phyloP scores from a whole-genome alignment of 92 coral and sea anemone genomes.

The Porites lobata region DNA sequence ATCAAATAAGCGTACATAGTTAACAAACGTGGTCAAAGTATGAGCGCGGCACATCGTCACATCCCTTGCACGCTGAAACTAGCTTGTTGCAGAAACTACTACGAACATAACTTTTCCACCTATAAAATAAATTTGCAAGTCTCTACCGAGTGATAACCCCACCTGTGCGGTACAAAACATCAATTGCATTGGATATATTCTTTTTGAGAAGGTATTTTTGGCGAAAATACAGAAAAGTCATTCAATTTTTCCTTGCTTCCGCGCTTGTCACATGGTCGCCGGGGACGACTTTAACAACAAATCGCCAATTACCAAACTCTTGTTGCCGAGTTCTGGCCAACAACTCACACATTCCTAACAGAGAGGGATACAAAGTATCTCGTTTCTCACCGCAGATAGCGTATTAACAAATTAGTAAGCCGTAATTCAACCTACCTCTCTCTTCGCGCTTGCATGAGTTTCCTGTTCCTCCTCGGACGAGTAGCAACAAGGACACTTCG shows the following conservation, averaged over 20 bases:
- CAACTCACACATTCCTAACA: background rate
- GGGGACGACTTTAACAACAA: conserved; percentile 24
- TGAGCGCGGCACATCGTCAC: background rate
- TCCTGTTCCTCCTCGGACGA: conserved; percentile 89
- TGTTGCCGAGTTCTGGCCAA: conserved; percentile 31
- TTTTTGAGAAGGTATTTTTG: background rate
- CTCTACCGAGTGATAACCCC: background rate
- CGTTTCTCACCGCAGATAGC: background rate
- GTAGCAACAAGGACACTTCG: conserved; percentile 96
- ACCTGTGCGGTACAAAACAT: background rate
- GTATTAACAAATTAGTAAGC: background rate
- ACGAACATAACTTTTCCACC: background rate
- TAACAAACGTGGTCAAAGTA: conserved; percentile 20
- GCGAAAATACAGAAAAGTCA: background rate
- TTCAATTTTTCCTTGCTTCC: conserved; percentile 3
- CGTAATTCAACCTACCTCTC: conserved; percentile 59
- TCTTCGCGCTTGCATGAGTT: conserved; percentile 80
- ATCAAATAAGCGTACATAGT: background rate
- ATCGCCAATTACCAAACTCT: background rate
- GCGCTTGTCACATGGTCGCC: conserved; percentile 42
- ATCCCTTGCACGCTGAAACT: background rate
- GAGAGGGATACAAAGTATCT: background rate
- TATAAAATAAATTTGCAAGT: background rate
- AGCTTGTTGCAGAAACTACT: background rate
- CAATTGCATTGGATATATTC: background rate